phyloP scores from a whole-genome alignment of 2,797 vertebrate genomes.

The Poecilia wingei region DNA sequence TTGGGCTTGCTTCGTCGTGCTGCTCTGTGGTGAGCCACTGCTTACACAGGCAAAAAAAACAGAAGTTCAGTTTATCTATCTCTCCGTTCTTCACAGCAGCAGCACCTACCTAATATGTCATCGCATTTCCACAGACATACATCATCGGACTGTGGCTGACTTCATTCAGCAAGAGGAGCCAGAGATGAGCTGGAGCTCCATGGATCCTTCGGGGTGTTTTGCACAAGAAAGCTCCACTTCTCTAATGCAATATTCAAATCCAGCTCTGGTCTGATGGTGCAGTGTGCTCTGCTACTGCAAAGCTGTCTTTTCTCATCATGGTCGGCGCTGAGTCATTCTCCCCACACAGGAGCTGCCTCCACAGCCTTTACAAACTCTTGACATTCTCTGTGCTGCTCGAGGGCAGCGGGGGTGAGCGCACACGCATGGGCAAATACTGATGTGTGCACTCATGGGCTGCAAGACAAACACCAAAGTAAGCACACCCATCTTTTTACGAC shows the following conservation, averaged over 20 bases:
- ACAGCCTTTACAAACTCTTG: constrained; percentile 46
- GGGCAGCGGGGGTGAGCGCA: constrained; percentile 47
- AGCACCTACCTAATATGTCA: constrained; percentile 61
- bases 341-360: constrained; percentile 44
- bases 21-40: constrained; percentile 65
- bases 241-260: constrained; percentile 76
- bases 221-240: constrained; percentile 21
- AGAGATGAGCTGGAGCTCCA: constrained; percentile 20
- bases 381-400: constrained; percentile 48
- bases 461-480: constrained; percentile 10
- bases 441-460: constrained; percentile 11
- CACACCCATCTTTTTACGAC: not conserved
- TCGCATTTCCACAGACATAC: constrained; percentile 48
- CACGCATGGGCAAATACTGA: constrained; percentile 37
- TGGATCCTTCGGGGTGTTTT: constrained; percentile 22
- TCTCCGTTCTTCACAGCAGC: constrained; percentile 40
- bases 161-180: constrained; percentile 18
- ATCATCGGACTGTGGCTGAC: constrained; percentile 42
- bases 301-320: constrained; percentile 70
- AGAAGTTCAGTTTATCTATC: constrained; percentile 53
- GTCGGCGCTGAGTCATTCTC: constrained; percentile 70
- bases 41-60: constrained; percentile 50
- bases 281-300: constrained; percentile 49
- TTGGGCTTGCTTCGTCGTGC: constrained; percentile 64
- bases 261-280: constrained; percentile 50